A percentile compares a stretch with the other conserved stretches of the same genome.
phyloP scores from a whole-genome alignment of 2,797 vertebrate species.

The Cheirogaleus major region DNA sequence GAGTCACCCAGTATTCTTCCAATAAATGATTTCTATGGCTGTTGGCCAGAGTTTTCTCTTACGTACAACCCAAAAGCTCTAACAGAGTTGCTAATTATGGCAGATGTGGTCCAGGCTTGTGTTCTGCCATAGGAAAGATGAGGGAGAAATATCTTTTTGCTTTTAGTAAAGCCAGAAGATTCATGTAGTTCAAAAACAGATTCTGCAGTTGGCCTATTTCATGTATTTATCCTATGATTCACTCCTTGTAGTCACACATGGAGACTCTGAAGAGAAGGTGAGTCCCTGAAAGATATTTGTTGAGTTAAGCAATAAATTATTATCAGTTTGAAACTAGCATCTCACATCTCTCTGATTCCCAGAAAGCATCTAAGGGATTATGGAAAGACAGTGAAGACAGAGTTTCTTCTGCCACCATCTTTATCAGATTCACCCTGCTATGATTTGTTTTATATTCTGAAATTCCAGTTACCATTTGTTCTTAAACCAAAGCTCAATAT shows the following conservation, averaged over 20 bases:
- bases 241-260: not conserved
- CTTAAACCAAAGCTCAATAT: not conserved
- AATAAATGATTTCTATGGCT: not conserved
- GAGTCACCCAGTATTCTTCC: not conserved
- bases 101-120: not conserved
- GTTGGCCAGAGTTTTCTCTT: not conserved
- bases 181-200: not conserved
- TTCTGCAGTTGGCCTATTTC: not conserved
- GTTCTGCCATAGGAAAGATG: not conserved
- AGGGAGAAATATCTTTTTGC: not conserved
- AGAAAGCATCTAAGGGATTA: not conserved
- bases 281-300: not conserved
- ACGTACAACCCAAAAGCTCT: not conserved
- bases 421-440: not conserved
- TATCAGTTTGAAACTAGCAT: not conserved
- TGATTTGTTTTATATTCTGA: not conserved
- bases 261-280: not conserved
- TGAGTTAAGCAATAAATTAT: not conserved
- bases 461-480: not conserved
- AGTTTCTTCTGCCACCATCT: not conserved
- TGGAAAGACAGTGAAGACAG: not conserved
- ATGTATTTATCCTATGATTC: not conserved
- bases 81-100: not conserved
- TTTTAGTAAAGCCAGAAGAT: not conserved
- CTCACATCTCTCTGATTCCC: not conserved